A percentile compares a stretch with the other conserved stretches of the same genome.
phyloP scores from a whole-genome alignment of 2,888 invertebrate genomes.

The Trissonchulus latispiculum region DNA sequence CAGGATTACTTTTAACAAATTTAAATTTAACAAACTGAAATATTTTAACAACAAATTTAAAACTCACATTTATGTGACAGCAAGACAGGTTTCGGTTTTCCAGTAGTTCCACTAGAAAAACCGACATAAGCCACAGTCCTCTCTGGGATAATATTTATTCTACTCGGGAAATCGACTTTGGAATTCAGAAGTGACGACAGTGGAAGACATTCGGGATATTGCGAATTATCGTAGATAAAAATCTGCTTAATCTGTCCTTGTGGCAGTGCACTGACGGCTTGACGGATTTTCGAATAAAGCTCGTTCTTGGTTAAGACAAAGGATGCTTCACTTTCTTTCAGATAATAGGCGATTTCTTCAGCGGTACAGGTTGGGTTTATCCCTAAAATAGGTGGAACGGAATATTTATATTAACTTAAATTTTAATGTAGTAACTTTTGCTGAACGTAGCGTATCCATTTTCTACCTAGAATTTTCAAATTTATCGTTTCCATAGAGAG shows the following conservation, averaged over 20 bases:
- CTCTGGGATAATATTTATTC: too few relatives aligned
- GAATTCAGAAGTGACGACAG: background rate
- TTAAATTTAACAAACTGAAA: too few relatives aligned
- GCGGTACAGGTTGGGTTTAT: background rate
- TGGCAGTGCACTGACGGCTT: background rate
- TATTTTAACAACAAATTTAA: too few relatives aligned
- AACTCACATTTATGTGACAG: background rate
- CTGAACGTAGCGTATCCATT: too few relatives aligned
- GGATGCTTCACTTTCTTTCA: background rate
- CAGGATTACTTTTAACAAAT: too few relatives aligned
- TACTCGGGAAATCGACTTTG: background rate
- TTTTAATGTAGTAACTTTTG: too few relatives aligned
- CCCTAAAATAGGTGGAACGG: too few relatives aligned
- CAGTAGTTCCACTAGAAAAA: slow-evolving; percentile 3
- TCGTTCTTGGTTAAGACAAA: background rate
- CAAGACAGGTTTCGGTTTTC: slow-evolving; percentile 3
- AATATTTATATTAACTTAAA: too few relatives aligned
- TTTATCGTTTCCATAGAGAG: too few relatives aligned
- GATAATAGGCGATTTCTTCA: background rate
- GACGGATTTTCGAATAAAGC: background rate
- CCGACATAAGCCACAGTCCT: background rate
- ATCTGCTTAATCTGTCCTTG: background rate
- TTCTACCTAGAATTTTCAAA: too few relatives aligned
- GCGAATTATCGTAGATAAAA: background rate
- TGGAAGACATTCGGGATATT: background rate